Base-by-base conservation (phyloP, 2,888 invertebrate species). In the Bhutanitis thaidina region DNA sequence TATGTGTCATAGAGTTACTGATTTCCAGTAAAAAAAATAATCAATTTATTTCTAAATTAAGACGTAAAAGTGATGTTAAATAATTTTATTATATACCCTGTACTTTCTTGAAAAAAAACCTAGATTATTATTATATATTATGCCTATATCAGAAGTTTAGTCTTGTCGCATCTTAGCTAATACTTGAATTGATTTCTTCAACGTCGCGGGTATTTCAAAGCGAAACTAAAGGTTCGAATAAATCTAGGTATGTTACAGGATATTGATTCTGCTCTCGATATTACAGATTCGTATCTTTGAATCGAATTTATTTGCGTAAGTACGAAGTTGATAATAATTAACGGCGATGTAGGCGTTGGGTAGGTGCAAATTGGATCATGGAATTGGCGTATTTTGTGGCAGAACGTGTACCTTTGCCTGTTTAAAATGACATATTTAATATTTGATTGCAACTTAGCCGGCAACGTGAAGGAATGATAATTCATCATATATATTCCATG, bases 291-390 rank as follows among this genome's bases (percentile, higher is more conserved):
- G 54, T 57, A 61, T 59, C 56, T 20, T 16, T 13, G 51, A 43
- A 60, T 47, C 35, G 46, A 52, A 46, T 56, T 53, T 32, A 49
- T 59, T 60, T 58, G 57, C 58, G 53, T 56, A 50, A 58, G 49
- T 59, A 32, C 49, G 47, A 37, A 55, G 53, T 58, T 57, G 44
- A 54, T 58, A 64, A 54, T 58, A 64, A 62, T 62, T 59, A 61
- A 58, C 56, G 37, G 32, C 37, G 20, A 37, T 40, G 61, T 64
- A 54, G 62, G 62, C 55, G 55, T 46, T 41, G 36, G 40, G 49
- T 54, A 46, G 56, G 43, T 45, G 49, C 43, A 53, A 53, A 55
- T 43, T 54, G 39, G 44, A 40, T 15, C 15, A 47, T 40, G 38
- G 39, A 43, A 41, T 45, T 41, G 46, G 36, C 36, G 36, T 46